Conservation (phyloP, 2,113 vertebrate genomes). For the Regulus satrapa region DNA sequence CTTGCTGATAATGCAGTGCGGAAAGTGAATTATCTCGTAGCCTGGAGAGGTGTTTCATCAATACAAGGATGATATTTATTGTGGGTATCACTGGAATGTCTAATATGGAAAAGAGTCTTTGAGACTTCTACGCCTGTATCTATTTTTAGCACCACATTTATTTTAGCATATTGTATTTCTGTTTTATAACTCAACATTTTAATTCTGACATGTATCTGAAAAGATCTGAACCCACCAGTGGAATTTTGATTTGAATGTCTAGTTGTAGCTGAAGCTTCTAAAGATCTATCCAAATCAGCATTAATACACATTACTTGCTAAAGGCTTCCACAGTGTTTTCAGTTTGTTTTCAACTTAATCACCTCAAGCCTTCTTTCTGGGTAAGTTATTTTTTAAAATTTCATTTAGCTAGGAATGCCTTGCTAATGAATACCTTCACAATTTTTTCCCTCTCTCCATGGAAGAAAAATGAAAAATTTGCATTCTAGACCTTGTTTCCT, state of each 20-base stretch:
- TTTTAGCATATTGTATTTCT: neutral
- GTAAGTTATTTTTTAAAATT: neutral
- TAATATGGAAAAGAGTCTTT: neutral
- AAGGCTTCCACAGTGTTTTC: neutral
- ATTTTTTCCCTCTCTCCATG: neutral
- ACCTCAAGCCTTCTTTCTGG: neutral
- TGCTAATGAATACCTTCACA: too few species aligned
- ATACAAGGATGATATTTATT: neutral
- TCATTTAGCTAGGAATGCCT: neutral
- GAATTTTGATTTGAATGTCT: neutral
- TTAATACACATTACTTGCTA: neutral
- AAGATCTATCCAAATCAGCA: neutral
- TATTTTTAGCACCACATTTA: neutral
- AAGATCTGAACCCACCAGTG: neutral
- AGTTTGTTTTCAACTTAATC: neutral
- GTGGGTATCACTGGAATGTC: neutral
- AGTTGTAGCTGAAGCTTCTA: neutral
- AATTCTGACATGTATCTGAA: neutral
- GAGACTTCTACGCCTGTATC: neutral
- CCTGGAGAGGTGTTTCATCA: neutral
- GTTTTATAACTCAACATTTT: neutral
- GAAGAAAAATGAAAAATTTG: neutral
- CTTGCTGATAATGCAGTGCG: neutral
- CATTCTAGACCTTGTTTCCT: neutral
- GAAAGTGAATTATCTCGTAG: neutral